Evolutionary conservation across 2,888 invertebrate species (phyloP).

Genomic region (Noctua janthe): DNA sequence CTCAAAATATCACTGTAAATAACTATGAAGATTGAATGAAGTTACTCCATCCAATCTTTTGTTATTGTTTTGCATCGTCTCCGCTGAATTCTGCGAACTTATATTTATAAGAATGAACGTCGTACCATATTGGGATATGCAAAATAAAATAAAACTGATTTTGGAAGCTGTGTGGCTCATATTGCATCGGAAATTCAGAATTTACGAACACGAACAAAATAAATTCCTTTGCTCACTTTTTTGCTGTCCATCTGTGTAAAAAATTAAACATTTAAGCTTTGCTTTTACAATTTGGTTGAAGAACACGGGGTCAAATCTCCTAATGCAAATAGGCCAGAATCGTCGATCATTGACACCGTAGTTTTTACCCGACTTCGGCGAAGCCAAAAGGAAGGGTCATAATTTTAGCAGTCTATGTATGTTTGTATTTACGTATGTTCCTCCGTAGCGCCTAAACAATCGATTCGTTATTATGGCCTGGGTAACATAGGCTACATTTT

Average conservation of each 20-base stretch:
- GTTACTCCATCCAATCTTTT: conserved; percentile 28
- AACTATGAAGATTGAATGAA: background rate
- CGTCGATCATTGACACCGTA: background rate
- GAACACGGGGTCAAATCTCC: background rate
- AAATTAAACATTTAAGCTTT: background rate
- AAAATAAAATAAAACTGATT: conserved; percentile 45
- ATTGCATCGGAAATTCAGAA: conserved; percentile 26
- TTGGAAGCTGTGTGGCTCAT: conserved; percentile 9
- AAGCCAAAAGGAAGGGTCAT: no score
- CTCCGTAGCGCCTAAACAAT: no score
- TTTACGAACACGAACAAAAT: conserved; percentile 12
- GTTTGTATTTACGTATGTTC: no score
- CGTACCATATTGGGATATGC: conserved; percentile 38
- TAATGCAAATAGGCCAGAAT: background rate
- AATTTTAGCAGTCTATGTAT: no score
- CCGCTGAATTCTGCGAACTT: conserved; percentile 39
- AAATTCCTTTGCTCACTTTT: conserved; percentile 1
- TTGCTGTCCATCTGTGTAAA: background rate
- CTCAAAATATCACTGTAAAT: background rate
- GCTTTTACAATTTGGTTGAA: background rate
- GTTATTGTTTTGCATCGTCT: conserved; percentile 34
- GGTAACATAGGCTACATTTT: no score
- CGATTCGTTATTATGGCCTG: no score
- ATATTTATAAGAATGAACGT: conserved; percentile 20
- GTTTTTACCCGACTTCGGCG: background rate